phyloP scores from a whole-genome alignment of 1,140 invertebrate species.

The Nymphalis io region DNA sequence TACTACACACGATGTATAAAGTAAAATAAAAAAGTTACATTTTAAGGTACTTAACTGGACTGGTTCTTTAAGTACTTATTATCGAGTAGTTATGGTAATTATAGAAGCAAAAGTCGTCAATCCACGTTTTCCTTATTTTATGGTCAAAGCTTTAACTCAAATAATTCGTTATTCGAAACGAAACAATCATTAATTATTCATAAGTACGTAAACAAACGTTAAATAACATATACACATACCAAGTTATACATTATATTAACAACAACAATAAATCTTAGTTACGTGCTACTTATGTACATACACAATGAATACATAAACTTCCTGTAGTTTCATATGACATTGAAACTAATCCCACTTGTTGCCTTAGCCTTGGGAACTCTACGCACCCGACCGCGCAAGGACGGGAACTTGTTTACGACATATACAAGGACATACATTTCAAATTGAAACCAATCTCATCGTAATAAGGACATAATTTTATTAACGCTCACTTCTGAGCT shows the following conservation, averaged over 20 bases:
- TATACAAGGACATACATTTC: conserved; percentile 32
- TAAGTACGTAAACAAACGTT: conserved; percentile 1
- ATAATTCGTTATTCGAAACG: neutral
- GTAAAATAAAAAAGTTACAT: no score
- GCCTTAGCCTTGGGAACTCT: conserved; percentile 66
- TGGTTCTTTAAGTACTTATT: no score
- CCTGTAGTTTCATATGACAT: conserved; percentile 47
- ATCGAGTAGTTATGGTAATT: no score
- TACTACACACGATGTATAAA: no score
- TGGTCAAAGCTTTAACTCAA: neutral
- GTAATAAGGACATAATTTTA: conserved; percentile 15
- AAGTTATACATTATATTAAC: neutral
- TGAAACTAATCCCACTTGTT: conserved; percentile 65
- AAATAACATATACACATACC: neutral
- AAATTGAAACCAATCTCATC: neutral
- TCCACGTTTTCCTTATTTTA: no score
- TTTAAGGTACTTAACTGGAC: no score
- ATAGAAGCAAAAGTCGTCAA: no score
- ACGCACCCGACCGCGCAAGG: conserved; percentile 70
- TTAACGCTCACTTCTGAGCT: neutral
- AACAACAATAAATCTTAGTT: conserved; percentile 12
- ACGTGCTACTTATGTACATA: neutral
- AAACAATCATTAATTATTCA: neutral
- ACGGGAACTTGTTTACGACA: conserved; percentile 56
- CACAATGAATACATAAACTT: conserved; percentile 16